Evolutionary conservation across 2,113 vertebrate genomes (phyloP), one percentile per base, ranked within the genome.

Genomic region (Xenus cinereus): DNA sequence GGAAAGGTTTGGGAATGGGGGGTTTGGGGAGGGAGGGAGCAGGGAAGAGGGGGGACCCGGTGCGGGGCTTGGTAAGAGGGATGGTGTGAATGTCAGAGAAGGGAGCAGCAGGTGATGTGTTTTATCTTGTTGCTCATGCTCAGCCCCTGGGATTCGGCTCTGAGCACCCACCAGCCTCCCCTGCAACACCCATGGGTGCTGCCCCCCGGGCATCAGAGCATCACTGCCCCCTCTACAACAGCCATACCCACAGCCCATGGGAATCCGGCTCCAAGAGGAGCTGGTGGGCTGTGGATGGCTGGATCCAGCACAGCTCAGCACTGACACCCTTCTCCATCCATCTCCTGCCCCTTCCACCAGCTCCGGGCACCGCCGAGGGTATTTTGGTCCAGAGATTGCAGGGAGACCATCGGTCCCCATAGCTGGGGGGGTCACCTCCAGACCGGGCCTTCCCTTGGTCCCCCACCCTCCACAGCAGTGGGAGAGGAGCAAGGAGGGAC

Each of bases 251-350:
- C 54, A 3, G 2, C 43, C 45, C 1, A 2, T 5, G 13, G 56
- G 50, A 39, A 10, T 15, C 14, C 4, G 4, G 53, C 51, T 68
- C 51, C 43, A 1, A 0, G 5, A 23, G 39, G 43, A 30, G 1
- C 4, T 0, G 4, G 20, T 16, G 16, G 39, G 35, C n/a, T 64
- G 43, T 1, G 1, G n/a, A 3, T 9, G 51, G 51, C 43, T 0
- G 1, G 2, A 30, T 30, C 60, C 68, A 51, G 63, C 35, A 24
- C 35, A 57, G 37, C 27, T 37, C 32, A 14, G 35, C 0, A 1
- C 51, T 43, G 27, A 12, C 3, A 0, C 27, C 39, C 23, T 43
- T 39, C 66, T 35, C 30, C 35, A 15, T 35, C 60, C 30, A 3
- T 2, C 53, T 64, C 62, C 79, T 24, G 21, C 37, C 73, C 60